Evolutionary conservation across 2,797 vertebrate genomes (phyloP).

Genomic region (Mionectes olivaceus): DNA sequence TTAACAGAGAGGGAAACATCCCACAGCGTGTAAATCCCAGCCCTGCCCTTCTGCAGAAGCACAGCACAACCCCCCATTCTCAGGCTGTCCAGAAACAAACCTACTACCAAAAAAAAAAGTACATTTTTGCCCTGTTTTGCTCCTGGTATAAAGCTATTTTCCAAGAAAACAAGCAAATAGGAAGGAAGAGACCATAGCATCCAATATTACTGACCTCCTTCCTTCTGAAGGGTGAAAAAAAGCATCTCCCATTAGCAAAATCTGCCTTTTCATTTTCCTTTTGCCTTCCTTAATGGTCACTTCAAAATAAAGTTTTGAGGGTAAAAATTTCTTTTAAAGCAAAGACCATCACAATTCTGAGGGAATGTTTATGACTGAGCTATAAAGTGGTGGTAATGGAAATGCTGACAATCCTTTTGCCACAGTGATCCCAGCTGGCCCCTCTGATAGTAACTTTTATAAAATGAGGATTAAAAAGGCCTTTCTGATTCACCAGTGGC

Average conservation of each 20-base stretch:
- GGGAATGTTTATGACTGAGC: not conserved
- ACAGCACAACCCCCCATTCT: not conserved
- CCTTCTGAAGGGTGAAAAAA: not conserved
- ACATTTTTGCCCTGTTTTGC: not conserved
- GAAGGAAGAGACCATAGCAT: not conserved
- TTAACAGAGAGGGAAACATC: not conserved
- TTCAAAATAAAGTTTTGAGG: not conserved
- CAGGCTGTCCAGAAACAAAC: not conserved
- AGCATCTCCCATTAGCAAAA: not conserved
- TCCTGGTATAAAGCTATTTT: not conserved
- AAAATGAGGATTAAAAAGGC: not conserved
- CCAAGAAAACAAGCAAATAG: not conserved
- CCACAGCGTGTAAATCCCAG: fast-evolving
- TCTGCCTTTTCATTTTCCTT: not conserved
- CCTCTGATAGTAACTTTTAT: not conserved
- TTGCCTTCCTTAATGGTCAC: not conserved
- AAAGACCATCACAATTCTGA: not conserved
- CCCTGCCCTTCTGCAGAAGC: not conserved
- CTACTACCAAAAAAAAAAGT: not conserved
- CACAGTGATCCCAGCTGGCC: not conserved
- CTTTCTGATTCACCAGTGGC: not conserved
- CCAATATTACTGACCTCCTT: fast-evolving
- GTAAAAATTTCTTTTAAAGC: not conserved
- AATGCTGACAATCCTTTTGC: not conserved
- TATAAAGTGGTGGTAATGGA: not conserved